Evolutionary conservation across 1,140 invertebrate species (phyloP).

Genomic region (Latrodectus geometricus): DNA sequence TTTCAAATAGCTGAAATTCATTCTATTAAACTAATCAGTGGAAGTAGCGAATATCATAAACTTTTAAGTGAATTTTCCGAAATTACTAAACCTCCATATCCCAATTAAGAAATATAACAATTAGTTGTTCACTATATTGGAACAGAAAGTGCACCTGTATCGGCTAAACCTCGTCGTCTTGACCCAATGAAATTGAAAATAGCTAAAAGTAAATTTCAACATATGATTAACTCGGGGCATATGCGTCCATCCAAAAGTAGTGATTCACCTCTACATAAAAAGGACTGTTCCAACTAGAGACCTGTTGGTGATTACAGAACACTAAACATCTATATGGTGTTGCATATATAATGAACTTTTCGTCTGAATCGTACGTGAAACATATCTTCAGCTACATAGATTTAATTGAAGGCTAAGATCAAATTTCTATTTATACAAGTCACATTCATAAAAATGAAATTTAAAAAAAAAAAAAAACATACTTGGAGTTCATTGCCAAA

Average conservation of each 20-base stretch:
- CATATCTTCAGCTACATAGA: conserved; percentile 50
- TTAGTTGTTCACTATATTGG: not conserved
- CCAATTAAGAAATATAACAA: not conserved
- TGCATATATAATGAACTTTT: conserved; percentile 46
- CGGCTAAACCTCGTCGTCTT: not conserved
- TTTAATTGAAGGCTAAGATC: conserved; percentile 39
- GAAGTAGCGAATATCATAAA: not conserved
- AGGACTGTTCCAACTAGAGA: conserved; percentile 42
- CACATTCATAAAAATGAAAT: conserved; percentile 53
- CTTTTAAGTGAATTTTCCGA: not conserved
- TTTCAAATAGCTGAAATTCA: no score
- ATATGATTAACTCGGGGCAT: not conserved
- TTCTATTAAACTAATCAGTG: no score
- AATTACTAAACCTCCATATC: not conserved
- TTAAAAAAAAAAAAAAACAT: no score
- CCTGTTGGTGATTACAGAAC: conserved; percentile 44
- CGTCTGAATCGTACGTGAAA: conserved; percentile 3
- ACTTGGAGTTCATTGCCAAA: no score
- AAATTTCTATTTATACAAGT: conserved; percentile 41
- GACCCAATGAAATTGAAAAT: not conserved
- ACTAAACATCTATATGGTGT: conserved; percentile 52
- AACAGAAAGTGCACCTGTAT: not conserved
- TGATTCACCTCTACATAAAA: not conserved
- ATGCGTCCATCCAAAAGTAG: not conserved
- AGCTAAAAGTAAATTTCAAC: not conserved